Evolutionary conservation across 53 echinoderm and acorn worm genomes (phyloP), one percentile per base, ranked within the genome.

Genomic region (Antedon mediterranea): DNA sequence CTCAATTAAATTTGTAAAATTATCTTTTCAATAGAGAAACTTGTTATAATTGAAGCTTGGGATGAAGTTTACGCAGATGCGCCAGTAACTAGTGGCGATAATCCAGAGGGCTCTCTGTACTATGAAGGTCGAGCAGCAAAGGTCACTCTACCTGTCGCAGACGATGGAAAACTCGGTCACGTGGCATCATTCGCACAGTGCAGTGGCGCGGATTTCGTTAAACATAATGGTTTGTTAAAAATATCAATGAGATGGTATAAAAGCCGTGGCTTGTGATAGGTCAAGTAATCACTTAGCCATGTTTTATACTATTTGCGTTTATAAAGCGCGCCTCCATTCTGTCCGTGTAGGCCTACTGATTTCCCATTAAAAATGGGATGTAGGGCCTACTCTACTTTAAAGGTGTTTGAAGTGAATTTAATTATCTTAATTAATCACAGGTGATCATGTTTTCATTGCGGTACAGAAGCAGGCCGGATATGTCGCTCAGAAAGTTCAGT

Each of bases 81-180:
- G 43, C 30, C 78, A 41, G 34, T 77, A 73, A 32, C 76, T 0
- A 75, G 71, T 18, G 87, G 87, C 29, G 87, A 87, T 74, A 70
- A 79, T 57, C 87, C 83, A 30, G 83, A 34, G 29, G 83, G 72
- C 23, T 87, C 87, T 27, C 72, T 87, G 43, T 87, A 87, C 43
- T 83, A 83, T 80, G 87, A 87, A 76, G 87, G 87, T 28, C 78
- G 87, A 23, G 87, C 87, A 28, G 83, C 83, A 4, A 75, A 34
- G 32, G 74, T 87, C 29, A 28, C 34, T 0, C 3, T 79, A 31
- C 74, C 81, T 0, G 83, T 83, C 34, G 76, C 41, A 9, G 87
- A 87, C 71, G 28, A 41, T 4, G 4, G 34, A 23, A 87, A 83
- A 79, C 77, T 87, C 26, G 31, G 33, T 71, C 82, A 78, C 31